Evolutionary conservation across 2,888 invertebrate genomes (phyloP).

Genomic region (Heliconius hortense): DNA sequence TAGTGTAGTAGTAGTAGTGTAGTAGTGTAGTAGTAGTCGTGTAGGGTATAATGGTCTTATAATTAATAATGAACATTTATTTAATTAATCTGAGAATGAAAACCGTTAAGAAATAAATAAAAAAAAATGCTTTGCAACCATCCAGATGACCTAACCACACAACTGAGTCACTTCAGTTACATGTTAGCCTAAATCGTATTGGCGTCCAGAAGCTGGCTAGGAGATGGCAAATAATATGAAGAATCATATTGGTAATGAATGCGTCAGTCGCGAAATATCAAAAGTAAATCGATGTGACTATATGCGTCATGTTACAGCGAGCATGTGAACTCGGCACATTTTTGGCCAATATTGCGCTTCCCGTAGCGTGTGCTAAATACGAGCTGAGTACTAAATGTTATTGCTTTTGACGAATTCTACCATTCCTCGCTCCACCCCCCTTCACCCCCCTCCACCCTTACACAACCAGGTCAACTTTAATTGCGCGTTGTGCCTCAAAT

Average conservation of each 20-base stretch:
- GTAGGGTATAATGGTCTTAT: too few species aligned
- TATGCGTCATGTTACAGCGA: background rate
- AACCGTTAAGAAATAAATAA: too few species aligned
- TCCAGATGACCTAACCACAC: too few species aligned
- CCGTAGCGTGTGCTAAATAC: background rate
- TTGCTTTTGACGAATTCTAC: conserved; percentile 21
- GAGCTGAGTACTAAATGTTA: conserved; percentile 9
- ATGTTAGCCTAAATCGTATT: background rate
- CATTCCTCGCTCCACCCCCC: too few species aligned
- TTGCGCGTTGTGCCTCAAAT: conserved; percentile 5
- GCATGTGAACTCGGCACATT: conserved; percentile 13
- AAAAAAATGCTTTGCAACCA: too few species aligned
- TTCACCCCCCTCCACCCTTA: background rate
- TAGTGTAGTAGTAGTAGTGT: too few species aligned
- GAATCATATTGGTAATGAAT: too few species aligned
- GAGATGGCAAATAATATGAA: background rate
- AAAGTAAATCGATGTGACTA: background rate
- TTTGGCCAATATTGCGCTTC: conserved; percentile 21
- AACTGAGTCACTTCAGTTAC: background rate
- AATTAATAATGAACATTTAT: too few species aligned
- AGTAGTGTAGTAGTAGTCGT: too few species aligned
- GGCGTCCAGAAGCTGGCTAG: background rate
- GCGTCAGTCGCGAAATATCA: background rate
- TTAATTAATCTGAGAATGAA: too few species aligned
- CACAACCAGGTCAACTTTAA: conserved; percentile 14